phyloP scores from a whole-genome alignment of 2,113 vertebrate genomes.

The Clarias macrocephalus region DNA sequence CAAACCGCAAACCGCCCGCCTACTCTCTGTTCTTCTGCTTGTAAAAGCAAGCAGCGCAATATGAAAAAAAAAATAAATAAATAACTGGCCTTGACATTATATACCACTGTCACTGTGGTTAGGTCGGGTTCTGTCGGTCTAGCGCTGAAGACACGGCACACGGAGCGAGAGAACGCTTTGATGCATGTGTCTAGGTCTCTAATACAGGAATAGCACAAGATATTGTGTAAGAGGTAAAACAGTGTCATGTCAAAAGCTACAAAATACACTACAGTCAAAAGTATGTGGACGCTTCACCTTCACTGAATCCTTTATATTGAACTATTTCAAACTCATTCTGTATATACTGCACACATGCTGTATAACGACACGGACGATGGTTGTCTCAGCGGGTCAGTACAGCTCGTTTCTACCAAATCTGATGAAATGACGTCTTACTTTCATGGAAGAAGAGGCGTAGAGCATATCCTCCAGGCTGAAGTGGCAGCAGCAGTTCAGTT shows the following conservation, averaged over 20 bases:
- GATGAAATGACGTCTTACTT: conserved; percentile 73
- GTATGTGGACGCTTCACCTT: not conserved
- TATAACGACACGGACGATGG: not conserved
- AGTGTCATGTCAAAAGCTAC: not conserved
- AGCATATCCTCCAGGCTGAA: conserved; percentile 96
- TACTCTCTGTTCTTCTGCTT: conserved; percentile 32
- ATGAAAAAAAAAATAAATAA: not conserved
- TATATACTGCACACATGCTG: not conserved
- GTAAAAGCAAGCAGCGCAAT: conserved; percentile 30
- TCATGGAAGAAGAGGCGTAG: conserved; percentile 88
- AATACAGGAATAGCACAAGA: not conserved
- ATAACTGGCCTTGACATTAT: conserved; percentile 3
- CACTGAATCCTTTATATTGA: not conserved
- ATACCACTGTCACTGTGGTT: not conserved
- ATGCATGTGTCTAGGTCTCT: not conserved
- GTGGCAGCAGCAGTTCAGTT: conserved; percentile 91
- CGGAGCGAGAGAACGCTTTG: not conserved
- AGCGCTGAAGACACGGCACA: not conserved
- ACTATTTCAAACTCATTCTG: not conserved
- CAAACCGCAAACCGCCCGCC: conserved; percentile 24
- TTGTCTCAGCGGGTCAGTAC: not conserved
- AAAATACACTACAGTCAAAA: not conserved
- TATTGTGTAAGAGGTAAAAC: not conserved
- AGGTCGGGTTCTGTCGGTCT: not conserved
- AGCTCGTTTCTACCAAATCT: not conserved